Evolutionary conservation across 2,888 invertebrate genomes (phyloP), one percentile per base, ranked within the genome.

Genomic region (Rosalia funebris): DNA sequence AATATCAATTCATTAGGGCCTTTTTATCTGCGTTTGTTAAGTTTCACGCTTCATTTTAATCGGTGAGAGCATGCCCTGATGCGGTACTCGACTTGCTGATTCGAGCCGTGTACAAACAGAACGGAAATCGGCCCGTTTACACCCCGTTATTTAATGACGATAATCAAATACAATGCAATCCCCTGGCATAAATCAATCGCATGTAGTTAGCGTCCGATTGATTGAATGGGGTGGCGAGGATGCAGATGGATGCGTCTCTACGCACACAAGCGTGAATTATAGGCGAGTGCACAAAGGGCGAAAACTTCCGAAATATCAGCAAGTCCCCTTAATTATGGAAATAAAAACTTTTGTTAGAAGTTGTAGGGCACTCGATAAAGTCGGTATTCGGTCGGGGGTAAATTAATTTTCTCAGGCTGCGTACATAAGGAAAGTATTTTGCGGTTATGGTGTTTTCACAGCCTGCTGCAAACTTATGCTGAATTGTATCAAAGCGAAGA

Each of bases 81-180:
- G 15, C 42, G 34, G 41, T n/a, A 37, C 36, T 50, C 42, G 52
- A 50, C 44, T 52, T 52, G 25, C 17, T 37, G 45, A 34, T 31
- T 62, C 32, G 16, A 16, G 15, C 48, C 36, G 16, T 19, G 32
- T 47, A 41, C 57, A 53, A 57, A 45, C 19, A 12, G 17, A 59
- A 45, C 31, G 45, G 46, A 57, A 62, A 55, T 57, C 65, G 44
- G 64, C 58, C 62, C 61, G 64, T 65, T 65, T 63, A 63, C 69
- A 68, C 70, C 72, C 72, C 62, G 65, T 71, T 66, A 70, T 71
- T 75, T 74, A 75, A 75, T 72, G 74, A 64, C 67, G 71, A 72
- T 74, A 73, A 75, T 75, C 74, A 75, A 73, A 73, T 69, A 73
- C 72, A 74, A 75, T 71, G 64, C 70, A 65, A 61, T 65, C 66